Conservation (phyloP, 1,140 invertebrate genomes). For the Calliphora vicina region DNA sequence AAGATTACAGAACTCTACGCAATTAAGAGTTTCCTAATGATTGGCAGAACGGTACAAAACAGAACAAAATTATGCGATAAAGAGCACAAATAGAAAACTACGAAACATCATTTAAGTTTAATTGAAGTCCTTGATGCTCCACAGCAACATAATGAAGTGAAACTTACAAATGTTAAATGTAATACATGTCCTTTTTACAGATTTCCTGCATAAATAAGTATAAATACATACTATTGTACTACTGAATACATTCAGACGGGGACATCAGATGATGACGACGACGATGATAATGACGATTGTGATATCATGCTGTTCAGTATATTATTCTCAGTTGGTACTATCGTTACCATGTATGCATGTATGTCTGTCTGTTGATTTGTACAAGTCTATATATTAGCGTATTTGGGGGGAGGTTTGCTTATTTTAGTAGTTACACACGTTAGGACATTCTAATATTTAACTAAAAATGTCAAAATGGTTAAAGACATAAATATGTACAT, state of each 20-base stretch:
- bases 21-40: not conserved
- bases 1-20: not conserved
- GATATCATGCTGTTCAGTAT: not conserved
- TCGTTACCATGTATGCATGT: not conserved
- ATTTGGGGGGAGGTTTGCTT: not conserved
- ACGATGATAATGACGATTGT: not conserved
- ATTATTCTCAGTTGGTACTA: not conserved
- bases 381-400: not conserved
- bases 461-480: not conserved
- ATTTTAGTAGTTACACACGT: not conserved
- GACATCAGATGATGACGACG: too few species aligned
- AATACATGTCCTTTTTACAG: too few species aligned
- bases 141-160: not conserved
- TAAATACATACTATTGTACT: too few species aligned
- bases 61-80: too few species aligned
- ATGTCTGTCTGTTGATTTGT: too few species aligned
- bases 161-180: not conserved
- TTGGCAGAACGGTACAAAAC: not conserved
- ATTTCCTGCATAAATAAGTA: too few species aligned
- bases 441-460: not conserved
- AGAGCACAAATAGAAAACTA: not conserved
- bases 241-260: too few species aligned
- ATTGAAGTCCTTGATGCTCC: not conserved
- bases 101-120: slow-evolving; percentile 10
- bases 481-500: not conserved